Conservation (phyloP, 2,797 vertebrate genomes). For the Catostomus latipinnis region DNA sequence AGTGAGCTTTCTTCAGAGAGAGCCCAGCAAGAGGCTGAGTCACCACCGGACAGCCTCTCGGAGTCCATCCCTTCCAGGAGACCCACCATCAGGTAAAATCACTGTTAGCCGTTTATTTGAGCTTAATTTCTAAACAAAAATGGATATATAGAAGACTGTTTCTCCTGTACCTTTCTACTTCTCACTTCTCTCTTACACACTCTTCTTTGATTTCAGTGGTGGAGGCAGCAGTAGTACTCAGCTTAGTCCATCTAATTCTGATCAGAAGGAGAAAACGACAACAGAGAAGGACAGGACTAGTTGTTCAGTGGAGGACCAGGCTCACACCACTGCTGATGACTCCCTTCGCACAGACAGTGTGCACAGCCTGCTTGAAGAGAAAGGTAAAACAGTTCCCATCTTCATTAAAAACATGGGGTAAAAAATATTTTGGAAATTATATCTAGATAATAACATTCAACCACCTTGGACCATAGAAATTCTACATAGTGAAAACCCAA, state of each 20-base stretch:
- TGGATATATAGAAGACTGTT: neutral
- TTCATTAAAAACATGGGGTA: neutral
- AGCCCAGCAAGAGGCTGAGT: conserved; percentile 68
- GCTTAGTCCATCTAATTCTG: conserved; percentile 74
- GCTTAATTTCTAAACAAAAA: neutral
- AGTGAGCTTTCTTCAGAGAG: conserved; percentile 71
- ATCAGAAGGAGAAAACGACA: conserved; percentile 69
- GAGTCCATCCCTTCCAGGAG: conserved; percentile 83
- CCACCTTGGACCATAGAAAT: neutral
- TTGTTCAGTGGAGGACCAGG: conserved; percentile 86
- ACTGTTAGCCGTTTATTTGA: neutral
- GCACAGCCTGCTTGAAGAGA: conserved; percentile 83
- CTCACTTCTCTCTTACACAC: neutral
- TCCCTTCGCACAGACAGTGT: conserved; percentile 84
- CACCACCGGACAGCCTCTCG: conserved; percentile 79
- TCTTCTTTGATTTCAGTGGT: conserved; percentile 54
- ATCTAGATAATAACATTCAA: neutral
- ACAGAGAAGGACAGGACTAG: conserved; percentile 72
- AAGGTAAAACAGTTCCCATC: conserved; percentile 76
- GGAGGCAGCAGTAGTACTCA: conserved; percentile 78
- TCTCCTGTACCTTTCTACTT: neutral
- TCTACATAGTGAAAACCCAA: neutral
- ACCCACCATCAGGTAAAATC: conserved; percentile 81
- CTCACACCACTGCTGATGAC: conserved; percentile 79
- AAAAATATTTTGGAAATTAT: neutral